Evolutionary conservation across 1,140 invertebrate species (phyloP).

Genomic region (Hypsibius dujardini): DNA sequence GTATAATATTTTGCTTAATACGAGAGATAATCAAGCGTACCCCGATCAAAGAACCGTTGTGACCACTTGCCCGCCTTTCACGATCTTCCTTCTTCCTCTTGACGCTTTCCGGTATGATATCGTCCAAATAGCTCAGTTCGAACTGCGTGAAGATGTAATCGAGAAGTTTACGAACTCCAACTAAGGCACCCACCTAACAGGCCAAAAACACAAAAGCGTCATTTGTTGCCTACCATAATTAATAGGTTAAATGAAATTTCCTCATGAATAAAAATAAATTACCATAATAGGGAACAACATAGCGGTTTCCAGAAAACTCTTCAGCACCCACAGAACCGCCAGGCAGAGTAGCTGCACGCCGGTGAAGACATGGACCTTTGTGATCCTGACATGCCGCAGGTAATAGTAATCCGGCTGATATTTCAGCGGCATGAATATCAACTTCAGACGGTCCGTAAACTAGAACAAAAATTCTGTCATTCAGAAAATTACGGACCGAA

Average conservation of each 20-base stretch:
- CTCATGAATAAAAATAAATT: not conserved
- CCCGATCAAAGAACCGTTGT: too few relatives aligned
- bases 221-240: too few relatives aligned
- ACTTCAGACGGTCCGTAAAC: conserved; percentile 34
- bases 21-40: too few relatives aligned
- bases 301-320: conserved; percentile 26
- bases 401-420: conserved; percentile 41
- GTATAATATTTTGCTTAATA: too few relatives aligned
- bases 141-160: conserved; percentile 71
- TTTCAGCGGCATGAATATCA: conserved; percentile 41
- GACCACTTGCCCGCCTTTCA: not conserved
- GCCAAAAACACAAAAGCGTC: conserved; percentile 19
- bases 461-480: conserved; percentile 25
- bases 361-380: conserved; percentile 38
- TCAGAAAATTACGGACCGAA: not conserved
- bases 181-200: conserved; percentile 76
- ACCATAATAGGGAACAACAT: conserved; percentile 15
- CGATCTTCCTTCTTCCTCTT: conserved; percentile 53
- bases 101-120: conserved; percentile 84
- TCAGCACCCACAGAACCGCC: conserved; percentile 35
- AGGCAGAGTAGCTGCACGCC: conserved; percentile 36
- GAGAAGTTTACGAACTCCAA: conserved; percentile 76
- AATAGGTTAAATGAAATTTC: too few relatives aligned
- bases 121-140: conserved; percentile 88
- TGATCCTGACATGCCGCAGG: conserved; percentile 36